Percentiles rank a stretch among this genome's conserved stretches.
These are phyloP conservation scores for Drosophila persimilis DNA, from an alignment of 1,140 invertebrate species.

Conservation along the genomic window DNA sequence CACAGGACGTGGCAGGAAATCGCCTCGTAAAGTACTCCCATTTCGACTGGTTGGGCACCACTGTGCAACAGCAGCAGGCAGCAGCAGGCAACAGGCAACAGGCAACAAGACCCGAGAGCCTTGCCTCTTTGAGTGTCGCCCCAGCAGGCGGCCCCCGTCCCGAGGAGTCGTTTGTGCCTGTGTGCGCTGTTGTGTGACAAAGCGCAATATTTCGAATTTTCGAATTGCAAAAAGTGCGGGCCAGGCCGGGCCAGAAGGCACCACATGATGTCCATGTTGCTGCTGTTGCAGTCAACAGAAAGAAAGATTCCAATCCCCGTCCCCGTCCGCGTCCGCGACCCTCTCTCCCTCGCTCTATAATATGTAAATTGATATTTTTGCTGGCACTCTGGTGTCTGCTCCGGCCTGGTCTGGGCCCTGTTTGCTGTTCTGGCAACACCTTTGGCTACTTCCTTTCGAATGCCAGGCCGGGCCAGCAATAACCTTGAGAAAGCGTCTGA, in stretches of 20 bases:
- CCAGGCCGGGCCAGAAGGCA: conserved; percentile 28
- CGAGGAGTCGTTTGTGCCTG: conserved; percentile 37
- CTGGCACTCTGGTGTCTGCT: conserved; percentile 11
- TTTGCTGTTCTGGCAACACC: conserved; percentile 41
- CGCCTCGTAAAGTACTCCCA: too few relatives aligned
- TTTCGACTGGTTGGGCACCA: neutral
- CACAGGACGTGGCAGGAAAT: neutral
- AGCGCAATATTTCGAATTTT: conserved; percentile 75
- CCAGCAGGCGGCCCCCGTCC: conserved; percentile 52
- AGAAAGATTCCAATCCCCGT: conserved; percentile 14
- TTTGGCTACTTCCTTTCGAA: conserved; percentile 55
- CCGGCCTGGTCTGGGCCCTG: neutral
- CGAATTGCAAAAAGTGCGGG: conserved; percentile 76
- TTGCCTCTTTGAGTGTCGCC: conserved; percentile 68
- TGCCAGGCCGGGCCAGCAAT: neutral
- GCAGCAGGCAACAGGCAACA: conserved; percentile 11
- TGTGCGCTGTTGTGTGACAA: conserved; percentile 54
- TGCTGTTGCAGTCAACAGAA: conserved; percentile 23
- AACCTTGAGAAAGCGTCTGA: conserved; percentile 70
- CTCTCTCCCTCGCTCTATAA: conserved; percentile 26
- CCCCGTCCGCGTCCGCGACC: neutral
- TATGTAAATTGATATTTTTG: conserved; percentile 79
- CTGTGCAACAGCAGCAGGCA: conserved; percentile 7
- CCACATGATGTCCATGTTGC: conserved; percentile 65
- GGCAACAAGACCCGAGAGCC: conserved; percentile 38